Evolutionary conservation across 2,888 invertebrate genomes (phyloP), one percentile per base, ranked within the genome.

Genomic region (Cordilura impudica): DNA sequence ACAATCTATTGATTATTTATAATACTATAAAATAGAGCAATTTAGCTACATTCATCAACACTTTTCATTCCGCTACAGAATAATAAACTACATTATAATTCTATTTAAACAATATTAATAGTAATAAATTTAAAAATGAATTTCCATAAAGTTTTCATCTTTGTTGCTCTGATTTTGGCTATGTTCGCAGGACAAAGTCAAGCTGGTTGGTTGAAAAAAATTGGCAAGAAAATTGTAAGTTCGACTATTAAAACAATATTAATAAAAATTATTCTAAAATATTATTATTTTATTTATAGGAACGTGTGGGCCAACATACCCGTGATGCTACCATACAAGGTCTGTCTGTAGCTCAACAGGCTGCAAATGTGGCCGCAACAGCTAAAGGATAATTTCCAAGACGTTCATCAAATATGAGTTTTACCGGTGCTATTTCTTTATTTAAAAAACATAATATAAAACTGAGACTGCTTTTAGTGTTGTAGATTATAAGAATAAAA

Each of bases 201-300:
- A 16, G 87, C 87, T n/a, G 85, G 86, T 8, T 87, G 85, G 87
- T 67, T 87, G 2, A 86, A 84, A 71, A 86, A 87, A 56, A 79
- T 87, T 63, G 87, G 84, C 69, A 86, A 87, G 81, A 84, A 81
- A 84, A 70, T 86, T 72, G 87, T 87, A 83, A 85, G 85, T 82
- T n/a, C n/a, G n/a, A n/a, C n/a, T n/a, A n/a, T n/a, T 39, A 12
- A 8, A 8, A 12, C 7, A 10, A 12, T 12, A 4, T 35, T 12
- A 35, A 43, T 19, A 10, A 19, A 39, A 14, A 53, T 53, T 1
- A 6, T 45, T 12, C 18, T 16, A 26, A 31, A 7, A 43, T 18
- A 4, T 12, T 16, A 31, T 51, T 47, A n/a, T 16, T 43, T 16
- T 43, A 21, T 21, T 70, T 26, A 1, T 51, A 85, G 84, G 84